Base-by-base conservation (phyloP, 1,140 invertebrate species). In the Bombus waltoni region DNA sequence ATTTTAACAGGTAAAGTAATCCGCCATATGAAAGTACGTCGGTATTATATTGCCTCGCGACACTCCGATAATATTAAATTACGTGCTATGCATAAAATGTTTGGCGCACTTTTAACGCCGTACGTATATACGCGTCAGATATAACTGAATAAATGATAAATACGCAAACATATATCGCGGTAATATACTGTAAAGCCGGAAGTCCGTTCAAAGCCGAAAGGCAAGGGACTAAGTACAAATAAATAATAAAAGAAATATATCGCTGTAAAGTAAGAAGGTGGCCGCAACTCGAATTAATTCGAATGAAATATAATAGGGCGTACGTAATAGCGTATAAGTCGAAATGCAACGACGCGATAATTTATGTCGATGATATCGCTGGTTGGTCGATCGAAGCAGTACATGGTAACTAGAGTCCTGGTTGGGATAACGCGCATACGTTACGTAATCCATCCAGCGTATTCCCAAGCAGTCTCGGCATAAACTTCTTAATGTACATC, bases 401-500 rank as follows among this genome's bases (percentile, higher is more conserved):
- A n/a, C 13, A 4, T 0, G 18, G 28, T 11, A 25, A 5, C n/a
- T 68, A n/a, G 28, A 32, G 28, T 44, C 5, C 47, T 6, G 32
- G 35, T 22, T 53, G 22, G 47, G 22, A 28, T 76, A 28, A 76
- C 47, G 57, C 1, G 53, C 35, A 35, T 76, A 59, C 38, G 25
- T 40, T 38, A 59, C 53, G 59, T 35, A 38, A 59, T 32, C 35
- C 35, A 28, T 6, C 25, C 18, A 59, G 28, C 35, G 32, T 57
- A 75, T 75, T 75, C 74, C 53, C 13, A 18, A 40, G 11, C 35
- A 32, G 13, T 59, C 4, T n/a, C 35, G 28, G 28, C 15, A 38
- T 65, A 78, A 78, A 78, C 18, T 65, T 38, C 35, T 65, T 42
- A 42, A 42, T 28, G 25, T 35, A 42, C 47, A 76, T 76, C 25